Evolutionary conservation across 2,797 vertebrate genomes (phyloP).

Genomic region (Spinus olivaceus): DNA sequence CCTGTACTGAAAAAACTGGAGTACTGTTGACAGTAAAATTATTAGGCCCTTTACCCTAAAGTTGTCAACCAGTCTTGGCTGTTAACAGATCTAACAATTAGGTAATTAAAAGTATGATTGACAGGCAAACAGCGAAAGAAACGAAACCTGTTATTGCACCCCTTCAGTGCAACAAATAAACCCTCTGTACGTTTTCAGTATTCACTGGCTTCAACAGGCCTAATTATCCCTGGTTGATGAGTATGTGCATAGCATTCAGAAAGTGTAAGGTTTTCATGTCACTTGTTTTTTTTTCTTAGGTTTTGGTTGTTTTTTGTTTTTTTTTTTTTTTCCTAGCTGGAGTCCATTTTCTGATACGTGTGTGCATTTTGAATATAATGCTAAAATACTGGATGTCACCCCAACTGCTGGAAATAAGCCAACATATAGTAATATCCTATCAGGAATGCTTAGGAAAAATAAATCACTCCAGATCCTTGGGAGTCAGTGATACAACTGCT

Average conservation of each 20-base stretch:
- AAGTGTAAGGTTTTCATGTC: slow-evolving; percentile 59
- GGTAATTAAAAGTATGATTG: slow-evolving; percentile 71
- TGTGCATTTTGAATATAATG: slow-evolving; percentile 52
- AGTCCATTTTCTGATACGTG: slow-evolving; percentile 33
- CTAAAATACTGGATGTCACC: slow-evolving; percentile 53
- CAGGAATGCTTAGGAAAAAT: slow-evolving; percentile 60
- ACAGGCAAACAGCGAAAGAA: slow-evolving; percentile 68
- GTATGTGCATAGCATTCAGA: slow-evolving; percentile 60
- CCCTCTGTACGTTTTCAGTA: slow-evolving; percentile 71
- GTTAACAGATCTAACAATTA: slow-evolving; percentile 64
- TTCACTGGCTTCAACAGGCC: slow-evolving; percentile 63
- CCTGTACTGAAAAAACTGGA: slow-evolving; percentile 65
- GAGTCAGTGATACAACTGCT: slow-evolving; percentile 43
- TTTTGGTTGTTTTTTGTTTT: not conserved
- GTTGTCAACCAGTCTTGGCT: slow-evolving; percentile 58
- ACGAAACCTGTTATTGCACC: slow-evolving; percentile 71
- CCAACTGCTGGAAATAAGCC: slow-evolving; percentile 43
- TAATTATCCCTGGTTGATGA: slow-evolving; percentile 61
- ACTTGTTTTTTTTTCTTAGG: not conserved
- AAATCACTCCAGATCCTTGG: slow-evolving; percentile 50
- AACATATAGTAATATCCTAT: slow-evolving; percentile 54
- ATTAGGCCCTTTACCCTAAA: slow-evolving; percentile 57
- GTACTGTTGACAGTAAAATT: slow-evolving; percentile 70
- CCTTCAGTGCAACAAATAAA: slow-evolving; percentile 71
- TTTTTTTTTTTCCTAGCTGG: not conserved